Conservation (phyloP, 2,113 vertebrate species). For the Spilogale gracilis region DNA sequence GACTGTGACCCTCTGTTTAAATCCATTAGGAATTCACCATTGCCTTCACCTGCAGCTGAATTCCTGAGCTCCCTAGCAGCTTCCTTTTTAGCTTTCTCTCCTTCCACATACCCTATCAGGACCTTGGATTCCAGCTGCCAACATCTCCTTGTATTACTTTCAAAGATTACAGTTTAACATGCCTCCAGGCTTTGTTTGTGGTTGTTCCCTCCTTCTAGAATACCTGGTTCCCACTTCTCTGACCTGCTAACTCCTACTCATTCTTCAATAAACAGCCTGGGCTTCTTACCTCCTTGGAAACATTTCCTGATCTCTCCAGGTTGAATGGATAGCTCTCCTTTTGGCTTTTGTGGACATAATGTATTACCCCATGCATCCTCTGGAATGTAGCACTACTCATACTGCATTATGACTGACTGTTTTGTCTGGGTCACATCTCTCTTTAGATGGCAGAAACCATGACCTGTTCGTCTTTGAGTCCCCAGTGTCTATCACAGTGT, state of each 20-base stretch:
- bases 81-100: background rate
- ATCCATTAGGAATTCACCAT: background rate
- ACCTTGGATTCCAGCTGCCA: background rate
- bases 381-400: background rate
- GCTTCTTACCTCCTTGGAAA: conserved; percentile 1
- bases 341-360: background rate
- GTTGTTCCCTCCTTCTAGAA: background rate
- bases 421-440: background rate
- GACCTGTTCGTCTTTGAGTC: background rate
- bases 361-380: background rate
- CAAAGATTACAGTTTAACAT: background rate
- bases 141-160: background rate
- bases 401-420: background rate
- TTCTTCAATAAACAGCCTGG: background rate
- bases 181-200: background rate
- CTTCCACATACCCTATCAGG: background rate
- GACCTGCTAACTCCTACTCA: background rate
- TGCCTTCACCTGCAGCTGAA: background rate
- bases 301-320: background rate
- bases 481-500: background rate
- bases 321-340: background rate
- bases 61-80: background rate
- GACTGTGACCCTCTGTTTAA: background rate
- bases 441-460: background rate
- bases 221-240: background rate